phyloP scores from a whole-genome alignment of 2,888 invertebrate genomes.

The Elmis aenea region DNA sequence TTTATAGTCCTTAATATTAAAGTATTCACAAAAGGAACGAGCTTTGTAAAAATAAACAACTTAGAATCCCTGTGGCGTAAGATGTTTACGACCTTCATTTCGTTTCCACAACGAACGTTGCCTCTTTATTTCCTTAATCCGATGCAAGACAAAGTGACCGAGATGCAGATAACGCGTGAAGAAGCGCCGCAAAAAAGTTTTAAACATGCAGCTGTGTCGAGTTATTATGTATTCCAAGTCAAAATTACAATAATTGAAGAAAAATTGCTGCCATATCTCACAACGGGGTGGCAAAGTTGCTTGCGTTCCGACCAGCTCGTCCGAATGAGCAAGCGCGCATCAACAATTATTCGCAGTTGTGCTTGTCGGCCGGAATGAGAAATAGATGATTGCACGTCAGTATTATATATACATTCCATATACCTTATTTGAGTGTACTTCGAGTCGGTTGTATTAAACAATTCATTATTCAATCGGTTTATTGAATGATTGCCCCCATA shows the following conservation, averaged over 20 bases:
- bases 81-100: constrained; percentile 22
- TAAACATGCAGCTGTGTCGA: constrained; percentile 13
- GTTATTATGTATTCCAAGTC: constrained; percentile 11
- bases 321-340: no score
- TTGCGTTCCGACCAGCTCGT: no score
- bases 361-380: no score
- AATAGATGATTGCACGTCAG: no score
- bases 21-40: constrained; percentile 20
- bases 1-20: constrained; percentile 18
- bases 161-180: constrained; percentile 7
- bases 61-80: constrained; percentile 18
- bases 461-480: no score
- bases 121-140: constrained; percentile 6
- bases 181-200: constrained; percentile 10
- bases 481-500: no score
- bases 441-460: no score
- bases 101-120: constrained; percentile 11
- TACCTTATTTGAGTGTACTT: no score
- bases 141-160: background rate
- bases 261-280: constrained; percentile 13
- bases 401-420: background rate
- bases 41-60: constrained; percentile 18
- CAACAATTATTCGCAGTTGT: no score
- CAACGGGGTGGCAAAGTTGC: constrained; percentile 9
- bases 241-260: constrained; percentile 15